Evolutionary conservation across 2,113 vertebrate species (phyloP), one percentile per base, ranked within the genome.

Genomic region (Cyprinodon tularosa): DNA sequence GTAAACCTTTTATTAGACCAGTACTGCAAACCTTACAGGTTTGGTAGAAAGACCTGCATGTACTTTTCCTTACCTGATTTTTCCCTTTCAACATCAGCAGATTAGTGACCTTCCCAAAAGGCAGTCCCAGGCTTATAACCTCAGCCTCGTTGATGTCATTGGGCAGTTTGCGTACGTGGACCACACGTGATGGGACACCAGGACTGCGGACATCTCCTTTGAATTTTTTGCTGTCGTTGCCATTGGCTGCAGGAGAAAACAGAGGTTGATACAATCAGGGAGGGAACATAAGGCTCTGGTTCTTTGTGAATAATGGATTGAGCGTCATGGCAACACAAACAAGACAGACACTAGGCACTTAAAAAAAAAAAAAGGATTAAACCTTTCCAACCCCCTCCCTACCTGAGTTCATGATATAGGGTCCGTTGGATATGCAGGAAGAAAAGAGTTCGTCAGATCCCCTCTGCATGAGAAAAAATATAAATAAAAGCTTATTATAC

Each of bases 221-320:
- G 93, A 99, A 99, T 90, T 99, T 99, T 84, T 99, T 99, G 91
- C 96, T 98, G 93, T 99, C 97, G n/a, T 99, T 99, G 88, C 97
- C 98, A 90, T 99, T 99, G 86, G 96, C 97, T 99, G 93, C 4
- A 61, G 73, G 84, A 82, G 86, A 76, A 86, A 84, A 89, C 80
- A 89, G 69, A 86, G 29, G 77, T 82, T 83, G 89, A 90, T 91
- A 90, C 86, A 90, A 93, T 91, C 89, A 90, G 79, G 50, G 85
- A 80, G 86, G 73, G 84, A 86, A 90, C 60, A 90, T 84, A 82
- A 53, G 82, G 85, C 86, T 81, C 86, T 71, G 62, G 63, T 47
- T 83, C 76, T 69, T 85, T 86, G 65, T 92, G 90, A 91, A 91
- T 93, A 92, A 92, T 91, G 86, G 88, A 91, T 88, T 72, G 77